These are phyloP conservation scores for Oxyteleia sp. DNA, from an alignment of 2,888 invertebrate species.

Conservation along the genomic window DNA sequence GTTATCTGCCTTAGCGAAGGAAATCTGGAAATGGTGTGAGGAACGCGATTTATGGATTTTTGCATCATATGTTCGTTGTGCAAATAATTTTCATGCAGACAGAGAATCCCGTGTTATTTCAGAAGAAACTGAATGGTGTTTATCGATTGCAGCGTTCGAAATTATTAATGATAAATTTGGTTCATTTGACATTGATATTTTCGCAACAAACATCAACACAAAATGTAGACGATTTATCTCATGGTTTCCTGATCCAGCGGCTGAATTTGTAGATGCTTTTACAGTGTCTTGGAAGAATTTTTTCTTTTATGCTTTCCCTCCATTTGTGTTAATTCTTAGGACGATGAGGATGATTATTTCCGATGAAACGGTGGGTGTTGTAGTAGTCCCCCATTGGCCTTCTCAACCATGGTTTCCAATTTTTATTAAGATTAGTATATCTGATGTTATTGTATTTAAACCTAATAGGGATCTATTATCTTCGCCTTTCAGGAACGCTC, in stretches of 20 bases:
- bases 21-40: not conserved
- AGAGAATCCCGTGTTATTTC: not conserved
- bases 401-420: constrained; percentile 15
- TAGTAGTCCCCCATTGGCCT: constrained; percentile 16
- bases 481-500: constrained; percentile 23
- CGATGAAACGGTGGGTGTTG: constrained; percentile 71
- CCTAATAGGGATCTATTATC: not conserved
- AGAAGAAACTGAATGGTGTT: not conserved
- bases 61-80: not conserved
- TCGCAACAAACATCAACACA: not conserved
- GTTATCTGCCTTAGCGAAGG: not conserved
- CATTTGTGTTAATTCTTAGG: constrained; percentile 16
- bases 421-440: no score
- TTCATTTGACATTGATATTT: not conserved
- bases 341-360: constrained; percentile 63
- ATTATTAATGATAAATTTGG: not conserved
- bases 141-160: not conserved
- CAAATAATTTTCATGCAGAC: not conserved
- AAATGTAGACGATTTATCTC: not conserved
- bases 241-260: not conserved
- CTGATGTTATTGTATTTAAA: not conserved
- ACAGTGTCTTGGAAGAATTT: constrained; percentile 64
- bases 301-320: constrained; percentile 78
- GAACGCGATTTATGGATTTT: not conserved
- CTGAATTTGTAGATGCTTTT: constrained; percentile 74